Base-by-base conservation (phyloP, 2,888 invertebrate genomes). In the Dione vanillae region DNA sequence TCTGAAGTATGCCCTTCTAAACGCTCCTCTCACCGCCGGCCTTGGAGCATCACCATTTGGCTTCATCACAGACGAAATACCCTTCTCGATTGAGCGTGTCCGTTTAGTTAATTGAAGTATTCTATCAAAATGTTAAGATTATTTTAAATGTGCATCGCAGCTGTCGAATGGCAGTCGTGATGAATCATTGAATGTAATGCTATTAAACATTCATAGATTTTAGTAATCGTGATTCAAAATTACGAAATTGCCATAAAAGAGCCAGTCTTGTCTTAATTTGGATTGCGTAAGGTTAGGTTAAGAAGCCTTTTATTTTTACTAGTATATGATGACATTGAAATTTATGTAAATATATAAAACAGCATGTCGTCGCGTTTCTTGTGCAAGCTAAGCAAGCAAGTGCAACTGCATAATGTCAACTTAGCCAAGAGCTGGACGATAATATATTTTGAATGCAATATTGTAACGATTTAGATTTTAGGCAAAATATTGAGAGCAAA, bases 11-110 rank as follows among this genome's bases (percentile, higher is more conserved):
- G 76, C 75, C 76, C 77, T 76, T 75, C 74, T 72, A 73, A 64
- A 61, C 27, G 54, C 27, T 73, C 78, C 77, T 77, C 77, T 78
- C 75, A 76, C 75, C 67, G 62, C 64, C 47, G 20, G 69, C 76
- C 76, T 76, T 71, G 75, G 67, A 67, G 65, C 76, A 69, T 76
- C 71, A 72, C 70, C 75, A 71, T 70, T 74, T 43, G 65, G 67
- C 8, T 20, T 11, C 49, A 49, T 54, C 56, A 43, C 40, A 47
- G 52, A 45, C 14, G 19, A 61, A 61, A 35, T 54, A 72, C 59
- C 68, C 51, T 68, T 51, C 61, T 69, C 35, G 43, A 64, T 54
- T 14, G 16, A 61, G n/a, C 45, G 61, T 45, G 45, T 45, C 45
- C 61, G 11, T 40, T 61, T 61, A 43, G 45, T 61, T 45, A 45